Percentiles rank a stretch among this genome's conserved stretches.
These are phyloP conservation scores for Zygaena filipendulae DNA, from an alignment of 2,888 invertebrate species.

Conservation along the genomic window DNA sequence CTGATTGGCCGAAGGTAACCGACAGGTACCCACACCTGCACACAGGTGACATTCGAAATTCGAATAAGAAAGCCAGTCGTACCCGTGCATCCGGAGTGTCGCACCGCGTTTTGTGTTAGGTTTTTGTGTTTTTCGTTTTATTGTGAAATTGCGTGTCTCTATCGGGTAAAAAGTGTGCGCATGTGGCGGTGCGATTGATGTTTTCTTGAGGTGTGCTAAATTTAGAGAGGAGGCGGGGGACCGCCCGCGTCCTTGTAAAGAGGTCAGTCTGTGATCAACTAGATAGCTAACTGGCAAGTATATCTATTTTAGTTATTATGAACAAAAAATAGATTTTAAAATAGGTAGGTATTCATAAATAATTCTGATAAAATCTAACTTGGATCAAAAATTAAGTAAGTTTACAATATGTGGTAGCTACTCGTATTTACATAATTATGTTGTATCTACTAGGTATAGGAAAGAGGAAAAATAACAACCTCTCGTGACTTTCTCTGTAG, in stretches of 20 bases:
- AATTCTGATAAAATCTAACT: too few relatives aligned
- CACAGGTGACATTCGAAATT: slow-evolving; percentile 14
- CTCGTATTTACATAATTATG: too few relatives aligned
- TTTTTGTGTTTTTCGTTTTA: slow-evolving; percentile 14
- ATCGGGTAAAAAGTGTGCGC: slow-evolving; percentile 60
- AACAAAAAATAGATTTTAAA: too few relatives aligned
- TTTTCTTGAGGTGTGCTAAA: slow-evolving; percentile 65
- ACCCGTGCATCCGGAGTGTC: slow-evolving; percentile 11
- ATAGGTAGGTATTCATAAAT: too few relatives aligned
- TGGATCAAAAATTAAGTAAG: too few relatives aligned
- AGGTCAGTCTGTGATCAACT: slow-evolving; percentile 28
- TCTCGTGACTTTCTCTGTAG: too few relatives aligned
- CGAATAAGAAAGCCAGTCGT: slow-evolving; percentile 21
- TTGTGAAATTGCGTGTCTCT: slow-evolving; percentile 17
- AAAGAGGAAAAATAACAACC: too few relatives aligned
- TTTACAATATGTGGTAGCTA: too few relatives aligned
- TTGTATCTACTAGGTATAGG: too few relatives aligned
- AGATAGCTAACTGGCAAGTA: slow-evolving; percentile 1
- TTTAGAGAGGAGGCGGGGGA: slow-evolving; percentile 53
- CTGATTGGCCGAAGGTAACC: slow-evolving; percentile 49
- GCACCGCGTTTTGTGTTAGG: slow-evolving; percentile 18
- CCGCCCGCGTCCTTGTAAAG: slow-evolving; percentile 37
- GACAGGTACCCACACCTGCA: slow-evolving; percentile 47
- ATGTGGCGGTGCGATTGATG: slow-evolving; percentile 64
- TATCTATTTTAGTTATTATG: too few relatives aligned